A percentile compares a stretch with the other conserved stretches of the same genome.
phyloP scores from a whole-genome alignment of 2,113 vertebrate species.

The Melanerpes formicivorus region DNA sequence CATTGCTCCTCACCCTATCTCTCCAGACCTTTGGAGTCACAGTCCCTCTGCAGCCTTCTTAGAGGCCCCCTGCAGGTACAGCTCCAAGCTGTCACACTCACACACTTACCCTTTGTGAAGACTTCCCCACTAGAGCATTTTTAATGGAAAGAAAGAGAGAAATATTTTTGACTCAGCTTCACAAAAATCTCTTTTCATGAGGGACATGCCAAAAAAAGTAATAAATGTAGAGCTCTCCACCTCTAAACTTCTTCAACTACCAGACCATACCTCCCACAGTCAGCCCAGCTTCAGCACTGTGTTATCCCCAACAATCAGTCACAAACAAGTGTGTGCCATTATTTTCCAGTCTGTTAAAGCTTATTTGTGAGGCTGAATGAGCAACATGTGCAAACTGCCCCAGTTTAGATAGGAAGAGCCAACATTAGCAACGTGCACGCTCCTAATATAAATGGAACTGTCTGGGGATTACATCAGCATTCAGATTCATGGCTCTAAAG shows the following conservation, averaged over 20 bases:
- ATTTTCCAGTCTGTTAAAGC: conserved; percentile 1
- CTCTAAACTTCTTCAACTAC: not conserved
- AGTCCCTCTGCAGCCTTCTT: too few species aligned
- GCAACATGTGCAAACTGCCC: not conserved
- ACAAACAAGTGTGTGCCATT: not conserved
- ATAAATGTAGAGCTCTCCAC: not conserved
- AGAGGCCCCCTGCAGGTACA: too few species aligned
- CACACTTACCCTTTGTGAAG: not conserved
- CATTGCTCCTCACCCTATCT: too few species aligned
- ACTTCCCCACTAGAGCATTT: not conserved
- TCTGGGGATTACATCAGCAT: conserved; percentile 1
- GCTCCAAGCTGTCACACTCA: not conserved
- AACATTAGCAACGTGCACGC: not conserved
- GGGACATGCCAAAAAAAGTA: not conserved
- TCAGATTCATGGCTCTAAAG: not conserved
- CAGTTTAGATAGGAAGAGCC: not conserved
- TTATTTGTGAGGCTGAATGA: not conserved
- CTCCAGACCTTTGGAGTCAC: too few species aligned
- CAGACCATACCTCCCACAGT: not conserved
- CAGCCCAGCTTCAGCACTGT: not conserved
- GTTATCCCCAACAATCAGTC: not conserved
- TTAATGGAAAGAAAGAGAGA: not conserved
- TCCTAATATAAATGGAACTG: not conserved
- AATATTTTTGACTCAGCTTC: not conserved
- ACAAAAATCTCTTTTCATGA: not conserved